Evolutionary conservation across 2,888 invertebrate species (phyloP), one percentile per base, ranked within the genome.

Genomic region (Heliconius ethilla): DNA sequence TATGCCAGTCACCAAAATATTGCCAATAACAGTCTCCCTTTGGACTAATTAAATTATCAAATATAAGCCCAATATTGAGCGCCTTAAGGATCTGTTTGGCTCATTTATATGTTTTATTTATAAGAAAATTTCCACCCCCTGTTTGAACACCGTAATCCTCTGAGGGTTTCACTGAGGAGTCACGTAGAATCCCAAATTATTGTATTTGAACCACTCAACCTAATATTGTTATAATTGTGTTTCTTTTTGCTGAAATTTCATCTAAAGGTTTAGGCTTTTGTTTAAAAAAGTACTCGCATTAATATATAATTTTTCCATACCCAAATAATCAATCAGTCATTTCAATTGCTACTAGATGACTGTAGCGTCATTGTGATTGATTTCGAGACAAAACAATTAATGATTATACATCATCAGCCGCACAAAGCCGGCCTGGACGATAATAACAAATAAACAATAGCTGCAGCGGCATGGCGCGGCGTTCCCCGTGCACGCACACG

Each of bases 401-500:
- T 55, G 27, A 73, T 66, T 55, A 74, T 72, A 62, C 67, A 77
- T 73, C 73, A 62, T 40, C 63, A 67, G 59, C 59, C 72, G 67
- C 76, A 76, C 63, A 69, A 63, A 72, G 72, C 72, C 70, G 33
- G 66, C 88, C 88, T 87, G 86, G 87, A 87, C 88, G 88, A 90
- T 90, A 89, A 90, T 91, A 92, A 91, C 87, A 93, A 93, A 92
- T 92, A 91, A 91, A 91, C 89, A 89, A 87, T 87, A 84, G 84
- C 86, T 85, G 82, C 84, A 74, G 74, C 86, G 85, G 85, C 84
- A 86, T 85, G 85, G 85, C 51, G 51, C 84, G 86, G 51, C 84
- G 86, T 85, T 87, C 83, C 63, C 87, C 83, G 86, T 87, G 87
- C 90, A 89, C 90, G 85, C 88, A 86, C 87, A 87, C 88, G 84